Evolutionary conservation across 2,797 vertebrate species (phyloP), one percentile per base, ranked within the genome.

Genomic region (Tokudaia muenninki): DNA sequence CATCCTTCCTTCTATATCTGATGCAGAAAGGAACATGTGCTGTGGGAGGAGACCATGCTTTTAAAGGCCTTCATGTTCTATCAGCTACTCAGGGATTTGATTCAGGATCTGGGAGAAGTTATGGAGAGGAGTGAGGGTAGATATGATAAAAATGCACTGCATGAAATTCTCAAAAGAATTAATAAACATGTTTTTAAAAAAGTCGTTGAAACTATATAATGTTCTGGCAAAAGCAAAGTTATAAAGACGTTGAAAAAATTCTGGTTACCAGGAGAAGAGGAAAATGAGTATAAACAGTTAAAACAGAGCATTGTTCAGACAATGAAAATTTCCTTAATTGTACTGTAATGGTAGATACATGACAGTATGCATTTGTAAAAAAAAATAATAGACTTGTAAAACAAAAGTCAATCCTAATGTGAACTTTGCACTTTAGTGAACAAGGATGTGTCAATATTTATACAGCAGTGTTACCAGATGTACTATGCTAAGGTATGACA

Each of bases 1-100:
- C 79, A 21, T 90, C 96, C 67, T 96, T 97, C 65, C 84, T 97
- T 41, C 81, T 97, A 3, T 98, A 98, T 52, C 98, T 98, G 55
- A 82, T 86, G 50, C 61, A 84, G 55, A 74, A 83, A 4, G 84
- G 70, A 70, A 34, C 95, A 61, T 75, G 7, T 50, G 41, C 59
- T 77, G 72, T 81, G 87, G 47, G 55, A n/a, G 17, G 10, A 78
- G 34, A 65, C 7, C 14, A 65, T 4, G 4, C 82, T 57, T 82
- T 47, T 50, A 88, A 31, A 88, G 37, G 29, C 50, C 31, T 82
- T 94, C 22, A 31, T 78, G 47, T 10, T 31, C 37, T 78, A 10
- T 78, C n/a, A 55, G 50, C 21, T 94, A 77, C n/a, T 90, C 31
- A 84, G 44, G 22, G 59, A 83, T n/a, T 83, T 65, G 8, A 78